Evolutionary conservation across 2,113 vertebrate genomes (phyloP).

Genomic region (Onychorhynchus coronatus): DNA sequence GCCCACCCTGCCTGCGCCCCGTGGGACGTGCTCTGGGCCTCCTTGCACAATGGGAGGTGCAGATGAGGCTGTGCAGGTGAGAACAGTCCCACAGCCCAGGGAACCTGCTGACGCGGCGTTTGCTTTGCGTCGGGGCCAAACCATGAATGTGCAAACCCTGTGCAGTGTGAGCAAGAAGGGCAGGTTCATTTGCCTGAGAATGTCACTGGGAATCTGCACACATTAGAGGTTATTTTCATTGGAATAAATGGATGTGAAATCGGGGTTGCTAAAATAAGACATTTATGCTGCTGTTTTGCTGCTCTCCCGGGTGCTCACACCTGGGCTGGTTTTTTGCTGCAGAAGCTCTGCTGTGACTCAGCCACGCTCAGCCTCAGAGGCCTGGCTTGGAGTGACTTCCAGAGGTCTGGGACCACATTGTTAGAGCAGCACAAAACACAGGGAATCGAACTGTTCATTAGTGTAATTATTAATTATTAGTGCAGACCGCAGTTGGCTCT

Average conservation of each 20-base stretch:
- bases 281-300: not conserved
- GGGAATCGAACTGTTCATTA: not conserved
- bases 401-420: not conserved
- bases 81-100: not conserved
- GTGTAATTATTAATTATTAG: not conserved
- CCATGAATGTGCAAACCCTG: not conserved
- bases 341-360: not conserved
- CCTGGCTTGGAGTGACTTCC: not conserved
- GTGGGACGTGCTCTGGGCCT: not conserved
- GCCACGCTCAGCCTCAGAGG: not conserved
- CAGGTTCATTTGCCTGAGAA: constrained; percentile 2
- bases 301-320: not conserved
- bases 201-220: not conserved
- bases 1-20: not conserved
- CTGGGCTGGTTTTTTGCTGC: not conserved
- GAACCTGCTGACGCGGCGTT: not conserved
- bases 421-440: not conserved
- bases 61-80: not conserved
- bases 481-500: not conserved
- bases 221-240: not conserved
- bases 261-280: not conserved
- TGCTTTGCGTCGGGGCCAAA: not conserved
- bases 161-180: not conserved
- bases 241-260: not conserved
- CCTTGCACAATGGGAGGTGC: constrained; percentile 25